Evolutionary conservation across 2,113 vertebrate species (phyloP), one percentile per base, ranked within the genome.

Genomic region (Desmodus rotundus): DNA sequence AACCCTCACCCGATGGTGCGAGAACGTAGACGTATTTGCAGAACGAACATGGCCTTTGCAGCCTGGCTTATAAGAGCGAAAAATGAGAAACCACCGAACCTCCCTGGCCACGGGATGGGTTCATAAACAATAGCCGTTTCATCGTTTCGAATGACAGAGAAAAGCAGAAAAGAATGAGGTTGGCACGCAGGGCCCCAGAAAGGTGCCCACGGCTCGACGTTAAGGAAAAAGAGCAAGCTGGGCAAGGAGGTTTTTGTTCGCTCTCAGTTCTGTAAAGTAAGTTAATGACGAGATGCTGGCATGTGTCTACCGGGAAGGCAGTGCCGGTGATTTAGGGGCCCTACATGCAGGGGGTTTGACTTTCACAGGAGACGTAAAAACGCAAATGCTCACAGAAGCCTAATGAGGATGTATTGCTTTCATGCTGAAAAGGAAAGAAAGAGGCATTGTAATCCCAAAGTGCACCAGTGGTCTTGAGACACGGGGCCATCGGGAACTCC

Each of bases 351-450:
- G 43, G 61, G 13, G 28, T 91, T 41, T 78, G 28, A 33, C 41
- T 82, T 74, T 65, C 22, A 52, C 20, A 52, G 45, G 68, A 73
- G 9, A 81, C 38, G 8, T 56, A 41, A n/a, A 87, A 68, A 77
- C 43, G 63, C 83, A 56, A 10, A 70, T 52, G 14, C 87, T 93
- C 94, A n/a, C 36, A 63, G 77, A 36, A 61, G 8, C 12, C 22
- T 91, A 85, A 88, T 81, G 58, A 88, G 82, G 33, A 50, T 33
- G 7, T 38, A 61, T 33, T 52, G 83, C 63, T 89, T 89, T 63
- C 45, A 90, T 20, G 8, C 14, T 11, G 14, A 1, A 10, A 16
- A 43, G 41, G 38, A 36, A 54, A 58, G 6, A 26, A 61, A 43
- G 78, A n/a, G 28, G 41, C 43, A 77, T 72, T 89, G 93, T 65